Evolutionary conservation across 35 echinoderm and acorn worm species (phyloP).

Genomic region (Apostichopus japonicus): DNA sequence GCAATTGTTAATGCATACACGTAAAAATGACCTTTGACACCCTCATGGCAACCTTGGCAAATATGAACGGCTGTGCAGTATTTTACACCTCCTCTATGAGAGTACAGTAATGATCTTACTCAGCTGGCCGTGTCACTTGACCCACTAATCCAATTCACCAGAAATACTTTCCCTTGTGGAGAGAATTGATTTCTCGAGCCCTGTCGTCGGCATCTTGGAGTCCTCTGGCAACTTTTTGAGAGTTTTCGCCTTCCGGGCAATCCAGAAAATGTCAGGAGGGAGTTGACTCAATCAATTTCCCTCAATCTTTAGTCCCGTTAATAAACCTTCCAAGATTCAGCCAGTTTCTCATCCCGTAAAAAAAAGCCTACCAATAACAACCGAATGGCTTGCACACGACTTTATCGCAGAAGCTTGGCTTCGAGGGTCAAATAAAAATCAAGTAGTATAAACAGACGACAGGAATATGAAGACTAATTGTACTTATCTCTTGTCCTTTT

Average conservation of each 20-base stretch:
- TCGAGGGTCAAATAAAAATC: not conserved
- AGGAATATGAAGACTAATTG: not conserved
- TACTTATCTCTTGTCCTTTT: too few species aligned
- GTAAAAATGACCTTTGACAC: too few species aligned
- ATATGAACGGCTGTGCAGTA: not conserved
- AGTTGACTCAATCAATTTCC: slow-evolving; percentile 10
- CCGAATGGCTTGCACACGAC: not conserved
- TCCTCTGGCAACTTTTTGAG: slow-evolving; percentile 11
- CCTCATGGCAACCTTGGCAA: too few species aligned
- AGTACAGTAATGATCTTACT: not conserved
- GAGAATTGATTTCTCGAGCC: slow-evolving; percentile 28
- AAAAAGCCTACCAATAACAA: not conserved
- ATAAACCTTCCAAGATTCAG: not conserved
- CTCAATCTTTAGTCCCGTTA: not conserved
- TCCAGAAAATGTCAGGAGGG: slow-evolving; percentile 17
- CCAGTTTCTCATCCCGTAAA: not conserved
- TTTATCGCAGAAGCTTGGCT: not conserved
- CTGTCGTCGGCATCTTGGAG: not conserved
- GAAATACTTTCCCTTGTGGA: slow-evolving; percentile 3
- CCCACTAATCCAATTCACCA: slow-evolving; percentile 37
- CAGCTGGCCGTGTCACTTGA: slow-evolving; percentile 8
- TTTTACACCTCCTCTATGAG: not conserved
- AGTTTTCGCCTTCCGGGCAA: slow-evolving; percentile 15
- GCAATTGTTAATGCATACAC: too few species aligned
- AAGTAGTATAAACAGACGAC: not conserved